Base-by-base conservation (phyloP, 2,888 invertebrate genomes). In the Cephus sareptanus region DNA sequence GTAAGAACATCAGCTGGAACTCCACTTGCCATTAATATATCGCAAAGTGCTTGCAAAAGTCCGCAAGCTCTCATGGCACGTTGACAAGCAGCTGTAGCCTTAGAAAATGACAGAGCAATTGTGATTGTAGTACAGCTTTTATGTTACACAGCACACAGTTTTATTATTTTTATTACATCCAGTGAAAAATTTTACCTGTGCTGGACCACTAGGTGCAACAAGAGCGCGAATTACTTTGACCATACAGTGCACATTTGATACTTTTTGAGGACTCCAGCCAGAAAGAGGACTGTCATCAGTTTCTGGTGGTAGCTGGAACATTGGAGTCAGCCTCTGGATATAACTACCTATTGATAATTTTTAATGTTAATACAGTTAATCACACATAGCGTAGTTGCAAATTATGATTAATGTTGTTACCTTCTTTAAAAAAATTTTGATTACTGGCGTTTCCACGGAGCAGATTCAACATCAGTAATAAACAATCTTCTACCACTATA, bases 351-450 rank as follows among this genome's bases (percentile, higher is more conserved):
- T 73, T 82, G 23, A 56, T 56, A 23, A 56, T 56, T 56, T 23
- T 9, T 9, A 9, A 56, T 56, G 1, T 56, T 56, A 56, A 23
- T 56, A 23, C 2, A 23, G 0, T 56, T 23, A 11, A 9, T 56
- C 23, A 56, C 23, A 23, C 23, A 56, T 56, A 56, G 9, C 23
- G 9, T 56, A 56, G 56, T 3, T 56, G 23, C 23, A 56, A 56
- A 15, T 56, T 56, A 35, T 23, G 2, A 23, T 56, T 56, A 56
- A 40, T 23, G 23, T 15, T 73, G 34, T 40, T 87, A 92, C 93
- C 98, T 93, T 99, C 99, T 92, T 98, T 97, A 90, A 99, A 99
- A 89, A 99, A 98, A 90, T 98, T 98, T 84, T 99, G 99, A 92
- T 99, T 99, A 86, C 98, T 98, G 23, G 97, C 95, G 90, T 99